Conservation (phyloP, 2,113 vertebrate genomes). For the Serinus canaria region DNA sequence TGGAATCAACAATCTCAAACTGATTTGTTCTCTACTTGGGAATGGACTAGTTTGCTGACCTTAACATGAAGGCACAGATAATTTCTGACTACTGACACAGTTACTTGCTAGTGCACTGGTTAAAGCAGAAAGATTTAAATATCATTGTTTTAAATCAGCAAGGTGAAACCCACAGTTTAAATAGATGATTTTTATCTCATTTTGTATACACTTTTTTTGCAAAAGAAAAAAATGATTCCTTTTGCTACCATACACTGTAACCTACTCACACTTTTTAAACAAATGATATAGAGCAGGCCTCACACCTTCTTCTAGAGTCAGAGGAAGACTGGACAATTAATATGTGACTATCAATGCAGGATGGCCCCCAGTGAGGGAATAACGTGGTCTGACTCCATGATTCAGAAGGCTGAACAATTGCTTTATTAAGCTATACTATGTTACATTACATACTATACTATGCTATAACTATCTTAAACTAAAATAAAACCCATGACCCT, state of each 20-base stretch:
- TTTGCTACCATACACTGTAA: background rate
- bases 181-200: background rate
- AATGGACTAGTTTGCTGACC: background rate
- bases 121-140: background rate
- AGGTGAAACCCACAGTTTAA: background rate
- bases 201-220: background rate
- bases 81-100: background rate
- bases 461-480: too few relatives aligned
- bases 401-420: too few relatives aligned
- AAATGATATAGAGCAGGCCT: background rate
- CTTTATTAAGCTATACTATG: too few relatives aligned
- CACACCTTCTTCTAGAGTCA: background rate
- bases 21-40: constrained; percentile 41
- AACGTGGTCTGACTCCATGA: too few relatives aligned
- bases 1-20: constrained; percentile 16
- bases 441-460: too few relatives aligned
- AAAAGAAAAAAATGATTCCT: background rate
- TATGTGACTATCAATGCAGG: too few relatives aligned
- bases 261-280: background rate
- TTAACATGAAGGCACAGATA: background rate
- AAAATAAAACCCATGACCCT: too few relatives aligned
- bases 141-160: background rate
- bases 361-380: too few relatives aligned
- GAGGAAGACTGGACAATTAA: background rate
- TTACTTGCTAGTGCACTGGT: background rate